Conservation (phyloP, 1,140 invertebrate genomes). For the Elymnias hypermnestra region DNA sequence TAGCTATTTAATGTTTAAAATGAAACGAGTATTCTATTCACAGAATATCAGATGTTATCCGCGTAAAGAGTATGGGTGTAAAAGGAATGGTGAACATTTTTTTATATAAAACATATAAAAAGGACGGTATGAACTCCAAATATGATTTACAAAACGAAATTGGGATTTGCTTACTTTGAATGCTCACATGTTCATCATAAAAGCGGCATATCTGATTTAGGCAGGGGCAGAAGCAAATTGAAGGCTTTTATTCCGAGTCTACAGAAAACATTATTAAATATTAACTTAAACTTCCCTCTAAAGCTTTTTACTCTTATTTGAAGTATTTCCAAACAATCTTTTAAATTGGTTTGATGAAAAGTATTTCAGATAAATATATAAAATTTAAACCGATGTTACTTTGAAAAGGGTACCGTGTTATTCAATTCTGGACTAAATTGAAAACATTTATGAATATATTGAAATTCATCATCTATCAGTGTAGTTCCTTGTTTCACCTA, state of each 20-base stretch:
- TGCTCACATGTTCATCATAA: conserved; percentile 13
- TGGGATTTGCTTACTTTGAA: conserved; percentile 7
- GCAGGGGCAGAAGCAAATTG: background rate
- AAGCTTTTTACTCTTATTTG: background rate
- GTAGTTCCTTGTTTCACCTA: too few species aligned
- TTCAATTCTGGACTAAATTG: too few species aligned
- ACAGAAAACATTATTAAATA: conserved; percentile 5
- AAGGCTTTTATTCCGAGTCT: conserved; percentile 5
- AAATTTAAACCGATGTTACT: too few species aligned
- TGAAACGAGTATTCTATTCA: too few species aligned
- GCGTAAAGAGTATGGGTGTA: too few species aligned
- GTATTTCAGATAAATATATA: background rate
- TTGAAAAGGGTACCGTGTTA: too few species aligned
- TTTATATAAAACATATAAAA: too few species aligned
- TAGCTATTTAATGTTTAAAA: too few species aligned
- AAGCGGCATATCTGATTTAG: conserved; percentile 10
- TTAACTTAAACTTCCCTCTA: conserved; percentile 5
- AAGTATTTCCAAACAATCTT: background rate
- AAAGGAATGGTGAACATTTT: too few species aligned
- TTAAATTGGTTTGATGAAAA: background rate
- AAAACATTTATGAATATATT: too few species aligned
- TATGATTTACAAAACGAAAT: conserved; percentile 12
- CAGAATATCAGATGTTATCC: too few species aligned
- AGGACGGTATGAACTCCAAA: conserved; percentile 11
- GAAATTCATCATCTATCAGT: too few species aligned